Base-by-base conservation (phyloP, 2,113 vertebrate genomes). In the Neogale vison region DNA sequence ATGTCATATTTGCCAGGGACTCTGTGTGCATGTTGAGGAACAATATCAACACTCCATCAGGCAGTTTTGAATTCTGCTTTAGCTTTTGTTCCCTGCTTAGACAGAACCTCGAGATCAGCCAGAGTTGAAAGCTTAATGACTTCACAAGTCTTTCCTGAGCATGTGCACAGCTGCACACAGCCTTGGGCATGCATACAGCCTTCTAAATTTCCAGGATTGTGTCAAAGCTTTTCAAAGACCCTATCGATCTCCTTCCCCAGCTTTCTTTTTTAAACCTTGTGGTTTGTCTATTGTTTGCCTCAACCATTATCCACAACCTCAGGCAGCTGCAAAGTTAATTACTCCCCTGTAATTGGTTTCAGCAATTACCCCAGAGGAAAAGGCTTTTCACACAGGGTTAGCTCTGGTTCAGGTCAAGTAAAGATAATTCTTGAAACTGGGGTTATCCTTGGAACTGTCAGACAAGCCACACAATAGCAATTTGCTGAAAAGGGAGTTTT, bases 281-380 rank as follows among this genome's bases (percentile, higher is more conserved):
- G 59, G 59, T 69, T 93, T 84, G 59, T 84, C 79, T 85, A 79
- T 93, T 90, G 86, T 88, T 96, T 63, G 79, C 42, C 87, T 67
- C 59, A 71, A 74, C 55, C 45, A 5, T 69, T 95, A 63, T 63
- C 42, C 89, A 74, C 74, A 87, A 88, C 82, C 52, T 79, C 74
- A 88, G 80, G 86, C 79, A 89, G 91, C 91, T 84, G 69, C 91
- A 85, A 85, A 93, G 95, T 96, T 96, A 84, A 96, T 93, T 82
- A 89, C 59, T 50, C 82, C 50, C 50, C 59, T 84, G 11, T 96
- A 84, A 96, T 79, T 93, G 26, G 71, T 93, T 96, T 89, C 95
- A 93, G 85, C 39, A 82, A 84, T 79, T 42, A 93, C 52, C 69
- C 79, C 21, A 34, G 59, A 93, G 86, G 50, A 95, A 93, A 93